Evolutionary conservation across 2,113 vertebrate genomes (phyloP).

Genomic region (Oryzias celebensis): DNA sequence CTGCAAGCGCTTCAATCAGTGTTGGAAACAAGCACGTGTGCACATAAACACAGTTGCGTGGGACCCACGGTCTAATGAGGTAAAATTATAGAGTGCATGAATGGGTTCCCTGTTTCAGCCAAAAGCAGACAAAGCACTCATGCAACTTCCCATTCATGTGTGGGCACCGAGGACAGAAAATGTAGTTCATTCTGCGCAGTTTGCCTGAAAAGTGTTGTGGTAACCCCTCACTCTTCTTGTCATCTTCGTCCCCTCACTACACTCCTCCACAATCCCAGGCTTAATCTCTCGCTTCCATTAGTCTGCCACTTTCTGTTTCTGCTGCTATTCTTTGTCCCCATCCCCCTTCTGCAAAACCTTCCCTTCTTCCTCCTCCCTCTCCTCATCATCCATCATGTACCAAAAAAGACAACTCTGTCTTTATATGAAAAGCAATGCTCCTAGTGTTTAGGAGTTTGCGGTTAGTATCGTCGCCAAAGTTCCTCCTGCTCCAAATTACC

Average conservation of each 20-base stretch:
- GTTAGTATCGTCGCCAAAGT: too few relatives aligned
- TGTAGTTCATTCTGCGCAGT: conserved; percentile 6
- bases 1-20: conserved; percentile 43
- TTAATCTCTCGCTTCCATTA: conserved; percentile 18
- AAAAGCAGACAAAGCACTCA: conserved; percentile 43
- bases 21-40: conserved; percentile 29
- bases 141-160: conserved; percentile 52
- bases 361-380: conserved; percentile 11
- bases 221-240: conserved; percentile 25
- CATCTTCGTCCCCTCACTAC: conserved; percentile 20
- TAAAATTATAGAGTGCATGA: conserved; percentile 48
- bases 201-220: conserved; percentile 15
- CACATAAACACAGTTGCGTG: conserved; percentile 16
- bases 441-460: too few relatives aligned
- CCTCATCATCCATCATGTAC: conserved; percentile 32
- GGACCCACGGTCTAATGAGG: conserved; percentile 42
- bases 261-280: conserved; percentile 44
- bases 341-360: conserved; percentile 30
- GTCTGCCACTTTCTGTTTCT: conserved; percentile 20
- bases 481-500: too few relatives aligned
- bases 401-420: conserved; percentile 14
- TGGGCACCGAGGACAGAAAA: conserved; percentile 38
- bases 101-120: conserved; percentile 56
- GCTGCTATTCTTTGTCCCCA: conserved; percentile 15
- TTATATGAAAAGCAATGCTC: conserved; percentile 6